Evolutionary conservation across 2,113 vertebrate genomes (phyloP), one percentile per base, ranked within the genome.

Genomic region (Phalacrocorax aristotelis): DNA sequence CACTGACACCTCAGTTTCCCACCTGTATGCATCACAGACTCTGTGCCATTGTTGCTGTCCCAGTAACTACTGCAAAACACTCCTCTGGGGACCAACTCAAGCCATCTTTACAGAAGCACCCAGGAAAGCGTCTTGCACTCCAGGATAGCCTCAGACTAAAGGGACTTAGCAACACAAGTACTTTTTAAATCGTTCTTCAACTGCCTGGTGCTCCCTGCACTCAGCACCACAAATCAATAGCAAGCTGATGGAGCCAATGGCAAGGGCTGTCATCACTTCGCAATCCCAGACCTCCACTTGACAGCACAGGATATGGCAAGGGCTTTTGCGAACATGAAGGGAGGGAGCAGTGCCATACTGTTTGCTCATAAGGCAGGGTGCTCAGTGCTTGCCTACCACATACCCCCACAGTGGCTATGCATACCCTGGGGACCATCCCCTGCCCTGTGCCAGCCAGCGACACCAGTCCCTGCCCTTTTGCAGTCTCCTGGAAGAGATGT

Each of bases 171-270:
- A 85, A 74, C 15, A 69, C 11, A 60, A n/a, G 17, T 36, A 2
- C 23, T 64, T 78, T 82, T 60, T 2, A 54, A 74, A 74, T 11
- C 0, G 2, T 14, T 60, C 0, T 69, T 91, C 51, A 48, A 48
- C 54, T 48, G 23, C 38, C 34, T 30, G 9, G 7, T 60, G 19
- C 32, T 57, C 20, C 61, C 44, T 55, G 18, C 27, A 26, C 42
- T 57, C 1, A 0, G 25, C 1, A 2, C 7, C 55, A 62, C 49
- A 84, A 38, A 70, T 26, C 57, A 64, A 57, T 8, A 10, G 17
- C n/a, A 62, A 77, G 5, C 15, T 3, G 2, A 40, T 1, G 2
- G 10, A 68, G 12, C 3, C 34, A 61, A 29, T 1, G 1, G 61
- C 22, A 69, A 69, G 38, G 54, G 23, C n/a, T 62, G 38, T 20